These are phyloP conservation scores for Leptinotarsa texana DNA, from an alignment of 1,140 invertebrate genomes.

Conservation along the genomic window DNA sequence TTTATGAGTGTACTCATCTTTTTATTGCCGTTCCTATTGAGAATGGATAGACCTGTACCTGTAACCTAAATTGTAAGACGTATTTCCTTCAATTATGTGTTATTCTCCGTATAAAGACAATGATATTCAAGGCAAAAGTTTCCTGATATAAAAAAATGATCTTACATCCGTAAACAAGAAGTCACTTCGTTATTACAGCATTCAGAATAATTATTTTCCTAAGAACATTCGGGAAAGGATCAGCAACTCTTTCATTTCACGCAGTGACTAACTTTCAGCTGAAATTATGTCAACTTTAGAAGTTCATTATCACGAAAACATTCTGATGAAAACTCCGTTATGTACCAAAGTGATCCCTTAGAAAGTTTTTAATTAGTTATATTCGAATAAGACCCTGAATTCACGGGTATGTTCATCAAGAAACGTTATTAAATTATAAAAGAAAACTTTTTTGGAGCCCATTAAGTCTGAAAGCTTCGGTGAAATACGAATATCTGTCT, in stretches of 20 bases:
- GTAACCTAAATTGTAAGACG: too few relatives aligned
- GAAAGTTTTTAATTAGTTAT: constrained; percentile 9
- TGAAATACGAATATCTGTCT: not conserved
- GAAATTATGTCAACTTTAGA: not conserved
- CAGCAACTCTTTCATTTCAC: not conserved
- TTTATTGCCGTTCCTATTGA: too few relatives aligned
- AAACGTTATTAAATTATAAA: constrained; percentile 7
- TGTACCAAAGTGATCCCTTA: not conserved
- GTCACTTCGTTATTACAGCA: too few relatives aligned
- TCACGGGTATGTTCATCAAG: not conserved
- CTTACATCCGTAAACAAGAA: too few relatives aligned
- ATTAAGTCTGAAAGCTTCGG: constrained; percentile 2
- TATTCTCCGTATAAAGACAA: too few relatives aligned
- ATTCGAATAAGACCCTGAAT: not conserved
- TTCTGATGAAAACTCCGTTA: not conserved
- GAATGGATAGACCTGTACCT: too few relatives aligned
- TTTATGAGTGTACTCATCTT: too few relatives aligned
- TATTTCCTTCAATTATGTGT: too few relatives aligned
- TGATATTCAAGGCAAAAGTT: too few relatives aligned
- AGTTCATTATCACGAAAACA: not conserved
- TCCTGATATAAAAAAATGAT: too few relatives aligned
- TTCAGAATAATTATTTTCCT: too few relatives aligned
- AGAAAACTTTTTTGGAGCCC: constrained; percentile 2
- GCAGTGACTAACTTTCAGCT: not conserved
- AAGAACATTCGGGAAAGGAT: too few relatives aligned